Evolutionary conservation across 2,797 vertebrate genomes (phyloP), one percentile per base, ranked within the genome.

Genomic region (Hoplostethus atlanticus): DNA sequence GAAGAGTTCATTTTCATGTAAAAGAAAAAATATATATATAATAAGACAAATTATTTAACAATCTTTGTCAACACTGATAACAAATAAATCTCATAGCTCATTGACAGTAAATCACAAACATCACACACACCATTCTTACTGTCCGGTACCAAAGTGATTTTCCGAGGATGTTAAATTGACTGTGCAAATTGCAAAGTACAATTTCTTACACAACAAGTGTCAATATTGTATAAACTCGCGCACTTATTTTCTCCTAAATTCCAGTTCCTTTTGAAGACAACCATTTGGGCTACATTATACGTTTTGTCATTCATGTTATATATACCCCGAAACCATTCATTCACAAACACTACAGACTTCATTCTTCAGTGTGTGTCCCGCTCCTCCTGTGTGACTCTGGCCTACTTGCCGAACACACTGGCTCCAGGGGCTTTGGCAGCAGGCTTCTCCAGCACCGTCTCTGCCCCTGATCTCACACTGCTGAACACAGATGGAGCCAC

Each of bases 401-500:
- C 3, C 71, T 91, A 94, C 54, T 95, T 95, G 85, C 94, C 92
- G 79, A 98, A 97, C 72, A 97, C 94, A 0, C 97, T 98, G 88
- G 94, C 95, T 71, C 95, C 88, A 0, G 96, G 94, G 48, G 87
- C 76, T 79, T 91, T 92, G 0, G 85, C 73, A 60, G 91, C 90
- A 0, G 95, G 93, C 50, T 96, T 96, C 34, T 95, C 93, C 53
- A 99, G 92, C 38, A 89, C 96, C 0, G 97, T 99, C 91, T 99
- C 98, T 0, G 78, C 71, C 15, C 97, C 97, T 0, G 96, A 94
- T 77, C 96, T 95, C 73, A 87, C 89, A 0, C 84, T 84, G 68
- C 97, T 98, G 91, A 99, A 99, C 60, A 99, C 79, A 0, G 98
- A 99, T 0, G 97, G 97, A 21, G 98, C 97, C 1, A 91, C 92